Evolutionary conservation across 2,113 vertebrate genomes (phyloP).

Genomic region (Psittacus erithacus): DNA sequence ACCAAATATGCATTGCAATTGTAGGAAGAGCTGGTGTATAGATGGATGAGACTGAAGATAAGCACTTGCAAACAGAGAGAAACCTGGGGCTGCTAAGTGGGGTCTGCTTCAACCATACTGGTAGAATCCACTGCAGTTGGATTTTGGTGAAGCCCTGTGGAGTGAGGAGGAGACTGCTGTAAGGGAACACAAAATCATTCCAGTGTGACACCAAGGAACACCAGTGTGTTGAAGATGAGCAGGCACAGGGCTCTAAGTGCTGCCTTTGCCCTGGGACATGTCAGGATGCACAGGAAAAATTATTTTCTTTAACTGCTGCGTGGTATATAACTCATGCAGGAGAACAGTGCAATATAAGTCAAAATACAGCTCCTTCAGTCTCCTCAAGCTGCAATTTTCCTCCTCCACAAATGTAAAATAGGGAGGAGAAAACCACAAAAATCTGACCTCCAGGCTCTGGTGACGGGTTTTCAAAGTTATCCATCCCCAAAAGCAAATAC

Average conservation of each 20-base stretch:
- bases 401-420: not conserved
- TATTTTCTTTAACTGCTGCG: not conserved
- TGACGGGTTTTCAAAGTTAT: not conserved
- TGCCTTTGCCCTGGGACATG: rapidly evolving
- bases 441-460: not conserved
- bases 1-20: not conserved
- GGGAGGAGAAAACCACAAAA: not conserved
- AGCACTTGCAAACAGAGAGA: not conserved
- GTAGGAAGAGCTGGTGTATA: not conserved
- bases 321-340: not conserved
- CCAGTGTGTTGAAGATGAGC: not conserved
- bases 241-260: rapidly evolving
- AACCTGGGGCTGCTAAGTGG: not conserved
- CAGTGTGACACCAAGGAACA: rapidly evolving
- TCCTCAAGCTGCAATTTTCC: not conserved
- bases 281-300: not conserved
- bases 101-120: rapidly evolving
- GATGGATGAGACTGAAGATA: not conserved
- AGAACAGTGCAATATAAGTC: rapidly evolving
- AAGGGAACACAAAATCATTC: not conserved
- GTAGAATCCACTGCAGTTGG: rapidly evolving
- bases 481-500: not conserved
- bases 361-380: not conserved
- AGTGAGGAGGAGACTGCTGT: not conserved
- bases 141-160: not conserved